A percentile compares a stretch with the other conserved stretches of the same genome.
Evolutionary conservation across 2,113 vertebrate genomes (phyloP).

Genomic region (Laterallus jamaicensis): DNA sequence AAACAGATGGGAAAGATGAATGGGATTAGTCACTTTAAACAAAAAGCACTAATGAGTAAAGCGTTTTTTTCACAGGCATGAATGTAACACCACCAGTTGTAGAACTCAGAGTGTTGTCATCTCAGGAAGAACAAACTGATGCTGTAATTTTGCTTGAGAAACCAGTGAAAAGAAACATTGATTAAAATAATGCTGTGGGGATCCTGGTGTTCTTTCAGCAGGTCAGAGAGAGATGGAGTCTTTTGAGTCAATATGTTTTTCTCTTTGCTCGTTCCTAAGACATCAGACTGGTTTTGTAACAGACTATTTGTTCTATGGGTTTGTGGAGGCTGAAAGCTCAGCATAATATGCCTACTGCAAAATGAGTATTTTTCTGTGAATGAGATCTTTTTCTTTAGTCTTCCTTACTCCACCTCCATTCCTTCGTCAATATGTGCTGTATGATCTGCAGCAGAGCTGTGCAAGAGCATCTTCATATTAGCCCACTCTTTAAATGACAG

Average conservation of each 20-base stretch:
- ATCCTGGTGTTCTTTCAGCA: slow-evolving; percentile 9
- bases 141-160: neutral
- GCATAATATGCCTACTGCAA: neutral
- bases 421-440: neutral
- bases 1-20: slow-evolving; percentile 40
- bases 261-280: neutral
- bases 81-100: neutral
- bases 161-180: neutral
- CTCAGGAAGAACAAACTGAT: slow-evolving; percentile 17
- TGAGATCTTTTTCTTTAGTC: neutral
- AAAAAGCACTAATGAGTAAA: slow-evolving; percentile 43
- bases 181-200: neutral
- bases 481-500: neutral
- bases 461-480: neutral
- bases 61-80: neutral
- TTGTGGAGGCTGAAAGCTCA: neutral
- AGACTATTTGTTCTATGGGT: neutral
- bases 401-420: neutral
- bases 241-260: neutral
- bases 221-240: neutral
- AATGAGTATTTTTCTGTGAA: neutral
- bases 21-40: slow-evolving; percentile 33
- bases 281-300: neutral
- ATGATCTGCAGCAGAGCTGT: neutral
- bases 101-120: neutral